Evolutionary conservation across 2,888 invertebrate genomes (phyloP).

Genomic region (Drosophila imparisetae): DNA sequence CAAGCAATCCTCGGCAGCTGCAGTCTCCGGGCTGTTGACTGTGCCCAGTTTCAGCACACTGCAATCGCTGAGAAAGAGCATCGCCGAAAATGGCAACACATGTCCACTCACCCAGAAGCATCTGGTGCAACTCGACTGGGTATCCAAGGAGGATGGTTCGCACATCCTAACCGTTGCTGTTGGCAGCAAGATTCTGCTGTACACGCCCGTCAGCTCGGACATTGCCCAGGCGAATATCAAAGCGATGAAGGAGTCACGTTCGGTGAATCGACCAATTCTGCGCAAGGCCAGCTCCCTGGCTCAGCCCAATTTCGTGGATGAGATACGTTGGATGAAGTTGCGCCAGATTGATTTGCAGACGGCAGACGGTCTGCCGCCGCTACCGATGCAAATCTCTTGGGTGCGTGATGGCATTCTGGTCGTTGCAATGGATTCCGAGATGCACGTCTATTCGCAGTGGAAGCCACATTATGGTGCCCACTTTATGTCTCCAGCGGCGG

Average conservation of each 20-base stretch:
- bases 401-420: conserved; percentile 98
- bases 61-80: conserved; percentile 93
- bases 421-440: conserved; percentile 99
- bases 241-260: conserved; percentile 94
- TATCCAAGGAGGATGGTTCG: conserved; percentile 99
- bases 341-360: conserved; percentile 95
- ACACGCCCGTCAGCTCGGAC: conserved; percentile 97
- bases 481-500: conserved; percentile 81
- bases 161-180: conserved; percentile 98
- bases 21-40: conserved; percentile 87
- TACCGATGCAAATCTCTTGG: conserved; percentile 99
- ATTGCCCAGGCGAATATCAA: conserved; percentile 97
- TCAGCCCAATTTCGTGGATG: conserved; percentile 94
- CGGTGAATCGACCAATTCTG: conserved; percentile 92
- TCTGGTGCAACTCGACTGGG: conserved; percentile 98
- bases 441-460: conserved; percentile 99
- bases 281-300: conserved; percentile 96
- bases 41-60: conserved; percentile 96
- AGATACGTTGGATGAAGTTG: conserved; percentile 98
- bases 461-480: conserved; percentile 86
- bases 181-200: conserved; percentile 95
- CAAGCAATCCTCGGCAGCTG: conserved; percentile 49
- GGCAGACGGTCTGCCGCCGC: conserved; percentile 97
- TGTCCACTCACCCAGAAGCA: conserved; percentile 96
- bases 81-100: conserved; percentile 96